Evolutionary conservation across 2,113 vertebrate genomes (phyloP).

Genomic region (zebrafish (Danio rerio)): GRCz12tu NC_133190.1:29340001-29340500

Average conservation of each 20-base stretch:
- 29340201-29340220: not conserved
- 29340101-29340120: not conserved
- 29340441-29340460: not conserved
- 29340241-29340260: not conserved
- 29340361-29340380: not conserved
- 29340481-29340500: too few species aligned
- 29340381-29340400: too few species aligned
- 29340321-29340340: not conserved
- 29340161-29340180: not conserved
- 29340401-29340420: not conserved
- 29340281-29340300: not conserved
- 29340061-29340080: not conserved
- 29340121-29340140: too few species aligned
- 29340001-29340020: not conserved
- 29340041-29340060: not conserved
- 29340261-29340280: not conserved
- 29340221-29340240: not conserved
- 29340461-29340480: not conserved
- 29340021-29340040: not conserved
- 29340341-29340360: not conserved
- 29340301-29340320: not conserved
- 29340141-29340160: not conserved
- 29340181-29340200: not conserved
- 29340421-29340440: not conserved
- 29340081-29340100: not conserved